These are phyloP conservation scores for Myiagra hebetior DNA, from an alignment of 2,113 vertebrate genomes.

Conservation along the genomic window DNA sequence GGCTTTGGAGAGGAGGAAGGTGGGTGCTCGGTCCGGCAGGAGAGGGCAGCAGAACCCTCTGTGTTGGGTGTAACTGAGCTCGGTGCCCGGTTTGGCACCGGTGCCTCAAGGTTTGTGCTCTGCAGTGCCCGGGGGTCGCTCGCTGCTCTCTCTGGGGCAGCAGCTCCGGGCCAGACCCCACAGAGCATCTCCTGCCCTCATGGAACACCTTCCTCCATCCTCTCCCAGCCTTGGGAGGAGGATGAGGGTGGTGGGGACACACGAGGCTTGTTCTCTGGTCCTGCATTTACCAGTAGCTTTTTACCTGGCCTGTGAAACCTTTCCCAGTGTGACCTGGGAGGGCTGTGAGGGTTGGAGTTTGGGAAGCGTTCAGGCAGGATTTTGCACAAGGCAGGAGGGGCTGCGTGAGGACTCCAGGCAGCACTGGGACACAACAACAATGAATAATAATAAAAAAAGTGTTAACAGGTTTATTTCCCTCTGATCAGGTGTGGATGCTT, in stretches of 20 bases:
- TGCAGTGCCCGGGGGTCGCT: neutral
- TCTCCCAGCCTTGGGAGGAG: neutral
- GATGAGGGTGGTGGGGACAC: neutral
- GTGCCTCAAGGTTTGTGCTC: neutral
- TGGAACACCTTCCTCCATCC: neutral
- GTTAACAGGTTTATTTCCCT: neutral
- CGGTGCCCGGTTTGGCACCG: too few species aligned
- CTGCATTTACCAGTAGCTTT: neutral
- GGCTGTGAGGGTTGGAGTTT: neutral
- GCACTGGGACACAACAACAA: neutral
- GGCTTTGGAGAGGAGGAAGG: neutral
- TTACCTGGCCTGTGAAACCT: neutral
- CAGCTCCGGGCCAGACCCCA: neutral
- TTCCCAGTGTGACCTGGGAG: neutral
- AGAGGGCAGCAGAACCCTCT: constrained; percentile 41
- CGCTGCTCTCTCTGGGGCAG: neutral
- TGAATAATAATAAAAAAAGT: neutral
- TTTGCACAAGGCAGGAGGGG: neutral
- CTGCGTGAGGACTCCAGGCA: neutral
- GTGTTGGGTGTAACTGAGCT: accelerated
- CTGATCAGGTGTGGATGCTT: neutral
- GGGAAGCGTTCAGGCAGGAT: neutral
- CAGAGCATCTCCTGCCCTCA: neutral
- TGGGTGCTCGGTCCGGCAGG: neutral
- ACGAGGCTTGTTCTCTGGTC: neutral